Evolutionary conservation across 2,113 vertebrate species (phyloP).

Genomic region (Lamprologus lemairii): DNA sequence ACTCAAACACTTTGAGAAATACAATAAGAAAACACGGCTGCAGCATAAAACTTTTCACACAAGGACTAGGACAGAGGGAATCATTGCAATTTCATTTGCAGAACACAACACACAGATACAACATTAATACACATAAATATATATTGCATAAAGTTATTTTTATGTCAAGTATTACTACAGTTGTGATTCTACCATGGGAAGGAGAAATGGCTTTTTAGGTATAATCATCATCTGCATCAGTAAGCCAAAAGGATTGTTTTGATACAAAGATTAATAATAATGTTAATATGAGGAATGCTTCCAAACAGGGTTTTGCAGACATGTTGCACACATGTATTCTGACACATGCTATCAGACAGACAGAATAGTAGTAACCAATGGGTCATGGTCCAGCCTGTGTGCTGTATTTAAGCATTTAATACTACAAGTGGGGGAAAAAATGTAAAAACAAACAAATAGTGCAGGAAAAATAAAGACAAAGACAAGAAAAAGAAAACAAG

Average conservation of each 20-base stretch:
- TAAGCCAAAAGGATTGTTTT: background rate
- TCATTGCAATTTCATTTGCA: background rate
- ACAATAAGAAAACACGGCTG: background rate
- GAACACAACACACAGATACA: constrained; percentile 18
- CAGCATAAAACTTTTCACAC: background rate
- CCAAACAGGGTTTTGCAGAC: background rate
- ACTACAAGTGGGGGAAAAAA: background rate
- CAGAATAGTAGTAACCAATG: background rate
- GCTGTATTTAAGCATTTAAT: background rate
- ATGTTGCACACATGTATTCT: background rate
- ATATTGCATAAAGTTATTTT: constrained; percentile 57
- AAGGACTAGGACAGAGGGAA: background rate
- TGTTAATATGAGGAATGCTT: constrained; percentile 31
- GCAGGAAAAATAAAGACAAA: background rate
- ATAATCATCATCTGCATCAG: constrained; percentile 1
- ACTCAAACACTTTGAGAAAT: background rate
- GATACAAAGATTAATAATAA: background rate
- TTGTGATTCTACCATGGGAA: constrained; percentile 29
- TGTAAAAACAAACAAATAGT: background rate
- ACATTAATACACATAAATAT: constrained; percentile 2
- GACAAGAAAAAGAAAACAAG: background rate
- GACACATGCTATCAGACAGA: background rate
- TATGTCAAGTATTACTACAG: constrained; percentile 51
- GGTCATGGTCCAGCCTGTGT: background rate
- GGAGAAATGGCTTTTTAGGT: constrained; percentile 60